A percentile compares a stretch with the other conserved stretches of the same genome.
Conservation (phyloP, 2,888 invertebrate species). For the Helobdella robusta region DNA sequence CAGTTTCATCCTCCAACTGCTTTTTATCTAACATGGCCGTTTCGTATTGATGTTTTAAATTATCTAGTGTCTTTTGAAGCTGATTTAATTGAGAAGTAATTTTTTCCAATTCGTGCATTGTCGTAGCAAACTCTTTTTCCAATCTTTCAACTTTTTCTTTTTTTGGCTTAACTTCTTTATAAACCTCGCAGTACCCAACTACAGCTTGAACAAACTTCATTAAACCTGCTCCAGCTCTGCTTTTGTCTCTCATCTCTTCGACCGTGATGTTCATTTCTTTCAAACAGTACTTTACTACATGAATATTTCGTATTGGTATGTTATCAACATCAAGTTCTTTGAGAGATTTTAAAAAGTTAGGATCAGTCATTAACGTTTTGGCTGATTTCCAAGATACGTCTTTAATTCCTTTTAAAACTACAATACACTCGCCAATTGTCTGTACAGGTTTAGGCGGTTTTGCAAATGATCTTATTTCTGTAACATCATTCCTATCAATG, state of each 20-base stretch:
- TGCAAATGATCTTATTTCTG: conserved; percentile 74
- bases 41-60: conserved; percentile 66
- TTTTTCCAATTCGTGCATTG: conserved; percentile 60
- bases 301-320: conserved; percentile 41
- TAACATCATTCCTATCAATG: conserved; percentile 78
- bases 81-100: conserved; percentile 65
- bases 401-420: conserved; percentile 69
- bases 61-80: conserved; percentile 62
- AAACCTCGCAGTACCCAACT: conserved; percentile 75
- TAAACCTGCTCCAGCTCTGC: conserved; percentile 75
- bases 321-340: conserved; percentile 70
- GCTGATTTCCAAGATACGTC: conserved; percentile 84
- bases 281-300: conserved; percentile 41
- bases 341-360: conserved; percentile 67
- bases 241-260: conserved; percentile 72
- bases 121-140: conserved; percentile 57
- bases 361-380: conserved; percentile 83
- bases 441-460: conserved; percentile 86
- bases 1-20: conserved; percentile 69
- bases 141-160: conserved; percentile 64
- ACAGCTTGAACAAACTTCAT: conserved; percentile 77
- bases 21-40: conserved; percentile 63
- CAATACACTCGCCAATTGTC: conserved; percentile 77
- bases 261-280: conserved; percentile 51
- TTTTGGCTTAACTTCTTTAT: conserved; percentile 60